A percentile compares a stretch with the other conserved stretches of the same genome.
Conservation (phyloP, 2,797 vertebrate genomes). For the Halcyon leucocephala region DNA sequence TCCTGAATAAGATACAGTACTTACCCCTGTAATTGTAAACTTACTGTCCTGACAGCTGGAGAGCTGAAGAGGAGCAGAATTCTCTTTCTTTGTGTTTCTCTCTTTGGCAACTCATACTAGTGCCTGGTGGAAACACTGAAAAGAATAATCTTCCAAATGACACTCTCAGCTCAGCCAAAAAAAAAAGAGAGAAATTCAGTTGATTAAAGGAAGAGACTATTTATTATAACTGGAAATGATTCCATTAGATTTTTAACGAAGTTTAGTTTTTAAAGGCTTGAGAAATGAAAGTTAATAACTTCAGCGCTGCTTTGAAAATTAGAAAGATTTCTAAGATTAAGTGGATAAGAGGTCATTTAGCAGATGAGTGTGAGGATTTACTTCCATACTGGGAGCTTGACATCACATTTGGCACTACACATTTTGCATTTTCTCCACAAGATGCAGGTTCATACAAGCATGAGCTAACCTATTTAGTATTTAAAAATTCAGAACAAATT, state of each 20-base stretch:
- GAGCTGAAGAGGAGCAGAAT: neutral
- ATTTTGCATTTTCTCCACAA: neutral
- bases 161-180: neutral
- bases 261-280: neutral
- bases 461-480: neutral
- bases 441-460: neutral
- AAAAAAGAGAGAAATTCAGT: neutral
- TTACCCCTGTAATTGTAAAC: constrained; percentile 8
- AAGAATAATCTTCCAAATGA: neutral
- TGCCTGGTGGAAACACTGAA: neutral
- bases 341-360: neutral
- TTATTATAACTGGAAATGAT: neutral
- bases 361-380: neutral
- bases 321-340: neutral
- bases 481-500: neutral
- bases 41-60: constrained; percentile 2
- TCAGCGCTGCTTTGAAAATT: neutral
- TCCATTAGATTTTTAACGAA: neutral
- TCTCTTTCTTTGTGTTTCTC: constrained; percentile 27
- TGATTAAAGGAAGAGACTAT: neutral
- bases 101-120: neutral
- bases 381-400: neutral
- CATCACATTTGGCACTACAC: neutral
- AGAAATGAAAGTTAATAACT: neutral
- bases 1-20: neutral